These are phyloP conservation scores for Beris chalybata DNA, from an alignment of 2,888 invertebrate genomes.

Conservation along the genomic window DNA sequence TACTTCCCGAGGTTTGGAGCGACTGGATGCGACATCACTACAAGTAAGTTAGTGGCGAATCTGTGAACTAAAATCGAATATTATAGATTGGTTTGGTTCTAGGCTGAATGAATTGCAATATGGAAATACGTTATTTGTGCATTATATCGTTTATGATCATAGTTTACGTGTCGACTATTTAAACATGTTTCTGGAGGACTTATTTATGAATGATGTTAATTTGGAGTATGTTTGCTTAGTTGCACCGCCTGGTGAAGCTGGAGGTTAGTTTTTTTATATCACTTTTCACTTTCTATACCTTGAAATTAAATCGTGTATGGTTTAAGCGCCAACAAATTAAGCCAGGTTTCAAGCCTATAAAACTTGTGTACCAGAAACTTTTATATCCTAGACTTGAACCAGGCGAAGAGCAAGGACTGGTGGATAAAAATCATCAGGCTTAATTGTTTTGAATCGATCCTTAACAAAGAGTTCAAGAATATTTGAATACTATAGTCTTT, in stretches of 20 bases:
- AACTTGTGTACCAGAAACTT: too few species aligned
- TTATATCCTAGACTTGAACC: too few species aligned
- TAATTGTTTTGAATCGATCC: too few species aligned
- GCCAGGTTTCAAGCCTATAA: too few species aligned
- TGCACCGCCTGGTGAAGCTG: slow-evolving; percentile 24
- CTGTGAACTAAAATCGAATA: background rate
- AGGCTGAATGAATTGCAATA: slow-evolving; percentile 11
- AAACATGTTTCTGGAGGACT: slow-evolving; percentile 3
- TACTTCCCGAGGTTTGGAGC: slow-evolving; percentile 62
- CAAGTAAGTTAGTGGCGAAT: slow-evolving; percentile 51
- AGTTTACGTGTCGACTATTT: slow-evolving; percentile 21
- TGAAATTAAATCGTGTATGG: too few species aligned
- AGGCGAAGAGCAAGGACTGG: too few species aligned
- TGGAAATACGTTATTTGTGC: slow-evolving; percentile 63
- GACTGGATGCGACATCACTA: slow-evolving; percentile 63
- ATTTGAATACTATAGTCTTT: too few species aligned
- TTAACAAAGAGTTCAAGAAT: too few species aligned
- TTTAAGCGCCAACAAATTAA: too few species aligned
- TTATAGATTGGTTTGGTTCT: slow-evolving; percentile 19
- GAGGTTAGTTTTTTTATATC: slow-evolving; percentile 9
- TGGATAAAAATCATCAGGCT: too few species aligned
- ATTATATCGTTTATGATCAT: slow-evolving; percentile 61
- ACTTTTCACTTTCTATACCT: too few species aligned
- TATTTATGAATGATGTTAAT: slow-evolving; percentile 22
- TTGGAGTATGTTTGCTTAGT: slow-evolving; percentile 33